phyloP scores from a whole-genome alignment of 2,797 vertebrate species.

The Ispidina picta region DNA sequence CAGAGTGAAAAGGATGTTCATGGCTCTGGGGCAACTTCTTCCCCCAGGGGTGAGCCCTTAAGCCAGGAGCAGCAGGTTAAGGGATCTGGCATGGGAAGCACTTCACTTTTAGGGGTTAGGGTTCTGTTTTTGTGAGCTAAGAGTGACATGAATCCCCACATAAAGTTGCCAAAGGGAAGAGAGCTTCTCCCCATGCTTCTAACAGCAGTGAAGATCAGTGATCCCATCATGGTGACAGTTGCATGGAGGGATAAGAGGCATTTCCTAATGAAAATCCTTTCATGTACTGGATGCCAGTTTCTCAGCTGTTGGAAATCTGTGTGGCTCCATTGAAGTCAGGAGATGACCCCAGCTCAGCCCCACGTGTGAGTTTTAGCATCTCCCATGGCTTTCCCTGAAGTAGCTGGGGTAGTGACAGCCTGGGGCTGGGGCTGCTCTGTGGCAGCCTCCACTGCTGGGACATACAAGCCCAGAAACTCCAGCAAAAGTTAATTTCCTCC shows the following conservation, averaged over 20 bases:
- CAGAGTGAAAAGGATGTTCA: background rate
- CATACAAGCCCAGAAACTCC: background rate
- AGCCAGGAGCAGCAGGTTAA: background rate
- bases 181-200: background rate
- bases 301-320: constrained; percentile 48
- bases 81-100: background rate
- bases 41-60: background rate
- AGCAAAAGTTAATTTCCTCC: background rate
- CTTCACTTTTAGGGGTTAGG: background rate
- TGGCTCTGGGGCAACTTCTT: background rate
- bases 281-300: background rate
- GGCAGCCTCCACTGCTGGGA: background rate
- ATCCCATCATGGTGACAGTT: background rate
- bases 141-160: constrained; percentile 9
- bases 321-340: constrained; percentile 28
- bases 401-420: background rate
- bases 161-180: constrained; percentile 20
- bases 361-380: background rate
- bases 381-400: background rate
- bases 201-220: constrained; percentile 24
- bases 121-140: background rate
- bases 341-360: constrained; percentile 23
- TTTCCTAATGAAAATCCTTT: constrained; percentile 52
- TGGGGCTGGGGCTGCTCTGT: background rate
- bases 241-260: background rate